Conservation (phyloP, 1,140 invertebrate species). For the Nebria ingens region DNA sequence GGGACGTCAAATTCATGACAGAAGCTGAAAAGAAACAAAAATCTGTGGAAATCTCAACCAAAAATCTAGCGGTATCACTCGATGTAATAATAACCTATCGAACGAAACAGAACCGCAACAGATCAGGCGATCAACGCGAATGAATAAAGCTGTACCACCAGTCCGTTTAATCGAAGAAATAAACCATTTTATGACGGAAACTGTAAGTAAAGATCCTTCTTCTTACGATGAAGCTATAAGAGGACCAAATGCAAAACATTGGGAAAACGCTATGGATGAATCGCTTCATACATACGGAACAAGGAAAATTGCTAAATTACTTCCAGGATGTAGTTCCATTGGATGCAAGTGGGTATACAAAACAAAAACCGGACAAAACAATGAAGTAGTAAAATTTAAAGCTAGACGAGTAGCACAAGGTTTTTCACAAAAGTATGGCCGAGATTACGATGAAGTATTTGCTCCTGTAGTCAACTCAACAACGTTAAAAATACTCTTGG, state of each 20-base stretch:
- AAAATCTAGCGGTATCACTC: too few relatives aligned
- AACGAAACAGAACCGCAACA: too few relatives aligned
- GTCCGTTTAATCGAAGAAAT: too few relatives aligned
- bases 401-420: conserved; percentile 32
- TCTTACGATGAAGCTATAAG: conserved; percentile 11
- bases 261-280: conserved; percentile 16
- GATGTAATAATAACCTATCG: too few relatives aligned
- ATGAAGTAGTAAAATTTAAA: conserved; percentile 16
- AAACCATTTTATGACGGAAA: too few relatives aligned
- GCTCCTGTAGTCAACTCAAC: conserved; percentile 26
- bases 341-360: conserved; percentile 16
- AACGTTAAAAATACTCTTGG: conserved; percentile 25
- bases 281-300: conserved; percentile 9
- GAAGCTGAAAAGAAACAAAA: too few relatives aligned
- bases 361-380: conserved; percentile 10
- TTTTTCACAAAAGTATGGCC: conserved; percentile 28
- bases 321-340: background rate
- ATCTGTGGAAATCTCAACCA: too few relatives aligned
- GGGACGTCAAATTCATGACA: background rate
- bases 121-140: too few relatives aligned
- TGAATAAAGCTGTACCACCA: too few relatives aligned
- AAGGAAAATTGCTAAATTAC: conserved; percentile 10
- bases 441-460: conserved; percentile 34
- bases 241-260: conserved; percentile 2
- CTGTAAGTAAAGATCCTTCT: conserved; percentile 11